phyloP scores from a whole-genome alignment of 1,140 invertebrate genomes.

The Scaptomyza montana region DNA sequence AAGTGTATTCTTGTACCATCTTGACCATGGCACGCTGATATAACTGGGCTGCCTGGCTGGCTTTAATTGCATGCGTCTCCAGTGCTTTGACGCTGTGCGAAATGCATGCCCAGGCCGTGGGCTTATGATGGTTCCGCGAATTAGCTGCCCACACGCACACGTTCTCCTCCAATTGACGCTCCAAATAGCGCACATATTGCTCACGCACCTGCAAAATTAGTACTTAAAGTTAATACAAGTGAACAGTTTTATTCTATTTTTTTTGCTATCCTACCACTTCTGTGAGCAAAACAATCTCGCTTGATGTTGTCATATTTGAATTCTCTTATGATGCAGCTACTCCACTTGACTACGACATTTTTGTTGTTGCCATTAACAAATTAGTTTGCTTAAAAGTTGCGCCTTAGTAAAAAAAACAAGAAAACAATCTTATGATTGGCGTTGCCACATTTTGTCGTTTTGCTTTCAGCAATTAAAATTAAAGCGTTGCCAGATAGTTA shows the following conservation, averaged over 20 bases:
- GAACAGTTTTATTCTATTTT: neutral
- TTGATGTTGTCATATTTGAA: constrained; percentile 37
- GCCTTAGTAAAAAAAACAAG: constrained; percentile 18
- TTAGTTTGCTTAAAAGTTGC: constrained; percentile 38
- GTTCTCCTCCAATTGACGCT: constrained; percentile 74
- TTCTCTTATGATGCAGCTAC: neutral
- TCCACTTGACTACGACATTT: constrained; percentile 22
- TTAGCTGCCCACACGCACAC: constrained; percentile 57
- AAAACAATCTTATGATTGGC: neutral
- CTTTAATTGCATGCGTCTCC: constrained; percentile 63
- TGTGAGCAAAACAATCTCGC: constrained; percentile 62
- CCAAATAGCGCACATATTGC: constrained; percentile 70
- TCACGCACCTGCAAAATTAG: constrained; percentile 59
- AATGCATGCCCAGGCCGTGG: constrained; percentile 63
- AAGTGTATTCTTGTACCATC: constrained; percentile 41
- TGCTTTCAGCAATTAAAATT: neutral
- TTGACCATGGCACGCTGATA: constrained; percentile 79
- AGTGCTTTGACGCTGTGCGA: constrained; percentile 48
- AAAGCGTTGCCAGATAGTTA: too few species aligned
- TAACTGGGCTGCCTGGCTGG: constrained; percentile 64
- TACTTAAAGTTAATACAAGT: neutral
- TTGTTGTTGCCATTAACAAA: constrained; percentile 13
- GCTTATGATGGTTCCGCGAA: constrained; percentile 64
- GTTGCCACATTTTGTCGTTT: constrained; percentile 23
- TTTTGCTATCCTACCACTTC: constrained; percentile 51